Conservation (phyloP, 1,140 invertebrate species). For the Leptonema lineaticorne region DNA sequence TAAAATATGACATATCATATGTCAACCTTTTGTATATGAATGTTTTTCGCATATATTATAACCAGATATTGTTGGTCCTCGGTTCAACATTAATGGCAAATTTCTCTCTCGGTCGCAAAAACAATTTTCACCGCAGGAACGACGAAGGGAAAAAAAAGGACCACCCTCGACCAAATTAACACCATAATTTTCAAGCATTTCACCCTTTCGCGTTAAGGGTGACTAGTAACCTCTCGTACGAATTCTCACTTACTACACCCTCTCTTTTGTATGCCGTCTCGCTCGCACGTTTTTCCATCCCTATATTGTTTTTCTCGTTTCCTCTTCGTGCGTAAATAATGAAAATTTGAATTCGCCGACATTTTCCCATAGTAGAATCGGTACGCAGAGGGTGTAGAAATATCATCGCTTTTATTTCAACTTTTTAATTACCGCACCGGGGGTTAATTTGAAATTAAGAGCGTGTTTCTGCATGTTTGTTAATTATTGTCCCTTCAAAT, state of each 20-base stretch:
- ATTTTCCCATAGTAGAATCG: background rate
- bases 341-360: background rate
- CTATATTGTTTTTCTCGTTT: too few relatives aligned
- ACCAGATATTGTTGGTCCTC: background rate
- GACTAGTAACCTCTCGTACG: background rate
- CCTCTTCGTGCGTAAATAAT: background rate
- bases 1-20: too few relatives aligned
- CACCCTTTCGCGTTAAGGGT: background rate
- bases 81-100: constrained; percentile 13
- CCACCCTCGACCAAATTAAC: background rate
- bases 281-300: too few relatives aligned
- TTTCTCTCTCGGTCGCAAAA: background rate
- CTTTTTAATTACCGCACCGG: background rate
- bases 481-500: too few relatives aligned
- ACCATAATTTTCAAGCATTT: background rate
- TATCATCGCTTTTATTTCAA: background rate
- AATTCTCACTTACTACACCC: background rate
- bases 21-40: too few relatives aligned
- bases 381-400: too few relatives aligned
- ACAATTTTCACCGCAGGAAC: constrained; percentile 3
- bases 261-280: too few relatives aligned
- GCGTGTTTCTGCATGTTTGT: background rate
- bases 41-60: background rate
- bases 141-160: background rate
- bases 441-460: background rate